phyloP scores from a whole-genome alignment of 1,140 invertebrate species.

The Drosophila seguyi region DNA sequence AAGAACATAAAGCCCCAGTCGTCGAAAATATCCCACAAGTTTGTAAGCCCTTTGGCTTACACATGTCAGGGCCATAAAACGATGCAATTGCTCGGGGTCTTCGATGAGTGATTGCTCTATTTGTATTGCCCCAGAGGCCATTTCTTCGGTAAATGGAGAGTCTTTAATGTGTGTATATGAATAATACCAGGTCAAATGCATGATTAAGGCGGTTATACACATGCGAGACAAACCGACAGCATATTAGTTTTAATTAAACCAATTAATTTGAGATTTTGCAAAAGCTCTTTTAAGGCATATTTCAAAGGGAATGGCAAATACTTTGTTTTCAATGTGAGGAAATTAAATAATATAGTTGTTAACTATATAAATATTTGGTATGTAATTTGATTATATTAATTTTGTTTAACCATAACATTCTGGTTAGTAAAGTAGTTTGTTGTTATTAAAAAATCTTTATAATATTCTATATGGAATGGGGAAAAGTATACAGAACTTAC shows the following conservation, averaged over 20 bases:
- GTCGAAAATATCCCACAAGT: conserved; percentile 16
- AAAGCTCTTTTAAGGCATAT: background rate
- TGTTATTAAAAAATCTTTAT: background rate
- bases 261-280: conserved; percentile 4
- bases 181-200: conserved; percentile 3
- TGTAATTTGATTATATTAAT: background rate
- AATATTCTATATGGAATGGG: no score
- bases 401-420: no score
- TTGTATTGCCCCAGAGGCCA: conserved; percentile 5
- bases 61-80: conserved; percentile 39
- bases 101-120: conserved; percentile 17
- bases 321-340: background rate
- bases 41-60: conserved; percentile 42
- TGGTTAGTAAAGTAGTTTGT: no score
- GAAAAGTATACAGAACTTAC: no score
- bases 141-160: background rate
- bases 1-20: conserved; percentile 18
- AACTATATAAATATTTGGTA: background rate
- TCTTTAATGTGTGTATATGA: background rate
- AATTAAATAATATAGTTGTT: background rate
- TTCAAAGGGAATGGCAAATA: background rate
- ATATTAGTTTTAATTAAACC: conserved; percentile 9
- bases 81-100: conserved; percentile 16
- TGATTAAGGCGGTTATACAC: background rate
- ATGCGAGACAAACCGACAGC: background rate